Base-by-base conservation (phyloP, 2,113 vertebrate species). In the Fregetta grallaria region DNA sequence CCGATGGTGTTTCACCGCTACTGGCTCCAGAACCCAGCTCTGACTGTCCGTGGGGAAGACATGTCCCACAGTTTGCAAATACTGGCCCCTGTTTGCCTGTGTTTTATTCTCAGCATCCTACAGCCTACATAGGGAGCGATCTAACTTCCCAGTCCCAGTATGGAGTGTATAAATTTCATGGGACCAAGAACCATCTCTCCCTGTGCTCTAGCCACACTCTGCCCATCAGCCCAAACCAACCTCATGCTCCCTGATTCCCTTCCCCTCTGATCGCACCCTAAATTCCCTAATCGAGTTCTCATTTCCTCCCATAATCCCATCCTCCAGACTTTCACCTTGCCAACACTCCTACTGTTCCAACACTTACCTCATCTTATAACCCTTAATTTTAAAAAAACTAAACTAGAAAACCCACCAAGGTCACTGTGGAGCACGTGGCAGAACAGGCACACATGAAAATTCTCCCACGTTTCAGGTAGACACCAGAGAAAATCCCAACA, bases 91-190 rank as follows among this genome's bases (percentile, higher is more conserved):
- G 22, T 61, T 19, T 10, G 19, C 36, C 38, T 52, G 20, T 7
- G 2, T 9, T 61, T 71, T 74, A 44, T 10, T 58, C 72, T 55
- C 76, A 83, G 42, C 50, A 78, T n/a, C 78, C 72, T n/a, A 25
- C 44, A 73, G 3, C n/a, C 38, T 29, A 4, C 2, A 3, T 8
- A 38, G 73, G 56, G 7, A 73, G 5, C 4, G 13, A 65, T 17
- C 8, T 17, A 71, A 61, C 36, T 5, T 36, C 68, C 53, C 21
- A 66, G 0, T 45, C 50, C 20, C n/a, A n/a, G n/a, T 4, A 4
- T 1, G 20, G 47, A 42, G 18, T 14, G 4, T 9, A 13, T 4
- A 0, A 10, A 42, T 80, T 53, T 29, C n/a, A 82, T 7, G 9
- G 55, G 14, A 17, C 30, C 38, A 72, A 56, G 38, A 32, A 25